Evolutionary conservation across 2,797 vertebrate genomes (phyloP), one percentile per base, ranked within the genome.

Genomic region (Neostethus bicornis): DNA sequence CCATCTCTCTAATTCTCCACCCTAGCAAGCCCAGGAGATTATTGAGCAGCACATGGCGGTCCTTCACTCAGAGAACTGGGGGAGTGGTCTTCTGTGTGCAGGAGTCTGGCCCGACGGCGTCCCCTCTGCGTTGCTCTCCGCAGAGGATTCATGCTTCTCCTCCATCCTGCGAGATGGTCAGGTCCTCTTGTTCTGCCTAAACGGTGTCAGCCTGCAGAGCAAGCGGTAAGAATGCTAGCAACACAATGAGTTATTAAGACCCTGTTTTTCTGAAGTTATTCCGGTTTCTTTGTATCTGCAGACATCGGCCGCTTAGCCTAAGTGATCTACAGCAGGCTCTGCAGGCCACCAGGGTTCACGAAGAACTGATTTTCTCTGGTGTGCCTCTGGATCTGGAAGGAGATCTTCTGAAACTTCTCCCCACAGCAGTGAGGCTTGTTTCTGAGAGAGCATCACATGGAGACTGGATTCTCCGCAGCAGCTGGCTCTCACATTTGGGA

Each of bases 41-140:
- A 88, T 99, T 39, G 92, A 87, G 17, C 93, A 91, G 70, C 92
- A 93, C 24, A n/a, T 93, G 74, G 87, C 92, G 35, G 71, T 85
- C 77, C 88, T 92, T 52, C 88, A 86, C 70, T 78, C 86, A 0
- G 93, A 92, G 81, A 80, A 84, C 11, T 93, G 93, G 93, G 93
- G 91, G 50, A 85, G 83, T 3, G 89, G 90, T 28, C 84, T 99
- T 86, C 87, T 97, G 66, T 94, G 93, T 66, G 50, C 93, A 0
- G 96, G 96, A 0, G 77, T 98, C n/a, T 99, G 96, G 96, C 97
- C 97, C 0, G 93, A 96, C 52, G 87, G 93, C 32, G 79, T 98
- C 9, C 95, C 96, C 17, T 94, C 94, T 0, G 93, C 88, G 42
- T 76, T 94, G 29, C 87, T 94, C 81, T 93, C 93, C 66, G 90